Base-by-base conservation (phyloP, 2,888 invertebrate genomes). In the Drosophila austrosaltans region DNA sequence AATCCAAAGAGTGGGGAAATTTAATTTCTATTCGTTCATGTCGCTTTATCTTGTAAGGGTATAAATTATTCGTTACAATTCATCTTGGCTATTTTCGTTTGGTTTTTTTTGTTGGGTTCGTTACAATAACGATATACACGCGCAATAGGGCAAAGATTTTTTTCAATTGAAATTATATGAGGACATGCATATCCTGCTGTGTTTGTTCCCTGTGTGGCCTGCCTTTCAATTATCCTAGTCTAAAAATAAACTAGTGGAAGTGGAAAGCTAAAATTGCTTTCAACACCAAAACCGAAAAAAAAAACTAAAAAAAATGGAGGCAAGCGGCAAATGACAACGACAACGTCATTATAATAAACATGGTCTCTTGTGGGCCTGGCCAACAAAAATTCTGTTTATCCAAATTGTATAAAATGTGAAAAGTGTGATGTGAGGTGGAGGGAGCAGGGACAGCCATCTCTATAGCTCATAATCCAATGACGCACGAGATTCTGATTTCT, bases 181-280 rank as follows among this genome's bases (percentile, higher is more conserved):
- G 80, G 63, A 48, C 61, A 20, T 36, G 39, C 44, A 30, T 42
- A 25, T 73, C 69, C 72, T 75, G 69, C 54, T 28, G 69, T 12
- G 28, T 74, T 65, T 48, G 48, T 48, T 48, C 48, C 48, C 48
- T 48, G 56, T 60, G 65, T 72, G 53, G 74, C 64, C 75, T 77
- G 72, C 82, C 76, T 85, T 89, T 84, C 84, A 89, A 84, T 87
- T 84, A 84, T 84, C 89, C 89, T 89, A 54, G 66, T 64, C 88
- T 82, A 82, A 78, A 83, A 89, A 89, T 83, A 83, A 70, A 72
- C 62, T 62, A 25, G 25, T n/a, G 25, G 32, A 39, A 39, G 20
- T 39, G 28, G 60, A 22, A 16, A 22, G 32, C 40, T 53, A 53
- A 60, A 20, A 61, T n/a, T 53, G 61, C 75, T 75, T 67, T 75